Conservation (phyloP, 1,140 invertebrate species). For the Platorchestia sp. region DNA sequence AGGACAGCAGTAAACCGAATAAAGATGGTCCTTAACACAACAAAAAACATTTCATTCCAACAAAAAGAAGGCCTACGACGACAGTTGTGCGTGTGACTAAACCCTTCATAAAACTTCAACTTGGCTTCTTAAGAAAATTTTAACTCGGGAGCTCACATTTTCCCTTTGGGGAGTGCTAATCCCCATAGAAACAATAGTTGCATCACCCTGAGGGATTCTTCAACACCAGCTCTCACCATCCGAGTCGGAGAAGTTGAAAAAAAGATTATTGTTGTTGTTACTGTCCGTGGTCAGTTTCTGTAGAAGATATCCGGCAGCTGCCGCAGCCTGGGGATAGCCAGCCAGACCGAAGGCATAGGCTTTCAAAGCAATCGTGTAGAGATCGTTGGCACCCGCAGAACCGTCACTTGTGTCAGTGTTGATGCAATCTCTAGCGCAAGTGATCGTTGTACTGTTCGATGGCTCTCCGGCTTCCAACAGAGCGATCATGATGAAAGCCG, state of each 20-base stretch:
- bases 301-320: conserved; percentile 73
- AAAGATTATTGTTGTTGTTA: not conserved
- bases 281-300: not conserved
- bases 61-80: no score
- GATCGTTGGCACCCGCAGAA: conserved; percentile 73
- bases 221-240: no score
- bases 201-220: no score
- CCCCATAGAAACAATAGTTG: no score
- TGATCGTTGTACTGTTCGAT: not conserved
- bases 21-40: no score
- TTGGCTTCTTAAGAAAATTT: no score
- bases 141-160: no score
- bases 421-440: not conserved
- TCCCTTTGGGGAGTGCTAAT: no score
- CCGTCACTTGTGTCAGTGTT: not conserved
- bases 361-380: conserved; percentile 83
- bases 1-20: no score
- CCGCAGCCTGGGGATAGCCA: conserved; percentile 77
- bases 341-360: conserved; percentile 83
- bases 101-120: no score
- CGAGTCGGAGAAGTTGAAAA: not conserved
- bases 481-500: not conserved
- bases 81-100: no score
- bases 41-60: no score
- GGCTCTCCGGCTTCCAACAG: not conserved